Percentiles rank a stretch among this genome's conserved stretches.
phyloP scores from a whole-genome alignment of 2,797 vertebrate species.

The Jordanella pulchra region DNA sequence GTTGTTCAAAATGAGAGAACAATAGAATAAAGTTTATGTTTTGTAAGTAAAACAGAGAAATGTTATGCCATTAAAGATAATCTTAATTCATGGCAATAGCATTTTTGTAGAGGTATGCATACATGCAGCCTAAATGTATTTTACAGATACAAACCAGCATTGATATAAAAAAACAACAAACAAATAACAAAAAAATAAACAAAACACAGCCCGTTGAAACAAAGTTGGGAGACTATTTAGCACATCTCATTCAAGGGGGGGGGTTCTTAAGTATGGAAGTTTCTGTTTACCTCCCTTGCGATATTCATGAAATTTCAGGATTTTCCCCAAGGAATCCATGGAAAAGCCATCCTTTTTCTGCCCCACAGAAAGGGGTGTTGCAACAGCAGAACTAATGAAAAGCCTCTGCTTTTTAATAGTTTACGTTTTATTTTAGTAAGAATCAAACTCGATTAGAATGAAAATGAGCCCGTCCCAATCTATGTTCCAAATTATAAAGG shows the following conservation, averaged over 20 bases:
- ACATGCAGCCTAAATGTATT: neutral
- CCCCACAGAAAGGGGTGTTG: slow-evolving; percentile 8
- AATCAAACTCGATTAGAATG: slow-evolving; percentile 48
- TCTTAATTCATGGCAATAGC: neutral
- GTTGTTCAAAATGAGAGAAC: neutral
- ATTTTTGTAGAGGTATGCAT: neutral
- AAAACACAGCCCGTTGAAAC: neutral
- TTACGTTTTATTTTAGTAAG: slow-evolving; percentile 11
- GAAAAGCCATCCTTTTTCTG: slow-evolving; percentile 33
- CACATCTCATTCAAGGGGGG: neutral
- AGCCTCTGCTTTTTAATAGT: slow-evolving; percentile 1
- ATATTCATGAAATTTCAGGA: slow-evolving; percentile 4
- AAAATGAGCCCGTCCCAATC: slow-evolving; percentile 46
- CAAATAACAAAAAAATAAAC: neutral
- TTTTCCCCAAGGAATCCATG: slow-evolving; percentile 41
- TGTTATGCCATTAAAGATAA: neutral
- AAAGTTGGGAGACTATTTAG: neutral
- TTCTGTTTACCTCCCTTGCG: neutral
- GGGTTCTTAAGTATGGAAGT: neutral
- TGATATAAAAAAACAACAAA: slow-evolving; percentile 6
- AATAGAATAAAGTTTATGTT: neutral
- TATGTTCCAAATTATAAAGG: slow-evolving; percentile 47
- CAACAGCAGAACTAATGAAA: slow-evolving; percentile 12
- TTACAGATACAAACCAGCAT: neutral
- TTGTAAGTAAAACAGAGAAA: neutral